phyloP scores from a whole-genome alignment of 2,113 vertebrate genomes.

The Cyprinus carpio region DNA sequence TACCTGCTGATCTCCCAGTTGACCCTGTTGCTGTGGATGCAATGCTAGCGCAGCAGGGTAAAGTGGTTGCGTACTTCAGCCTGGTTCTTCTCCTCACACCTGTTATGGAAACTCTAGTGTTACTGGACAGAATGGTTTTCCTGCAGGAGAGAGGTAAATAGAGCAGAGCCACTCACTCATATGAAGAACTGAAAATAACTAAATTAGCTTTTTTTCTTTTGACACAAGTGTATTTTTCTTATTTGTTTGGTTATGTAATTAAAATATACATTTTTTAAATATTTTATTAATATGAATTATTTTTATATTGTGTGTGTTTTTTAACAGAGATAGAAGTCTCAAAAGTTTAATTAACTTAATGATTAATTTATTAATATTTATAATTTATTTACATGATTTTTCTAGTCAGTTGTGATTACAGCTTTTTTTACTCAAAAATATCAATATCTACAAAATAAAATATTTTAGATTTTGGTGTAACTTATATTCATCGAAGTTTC shows the following conservation, averaged over 20 bases:
- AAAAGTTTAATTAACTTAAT: too few species aligned
- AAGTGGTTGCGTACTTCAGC: slow-evolving; percentile 88
- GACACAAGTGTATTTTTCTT: not conserved
- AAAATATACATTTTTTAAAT: not conserved
- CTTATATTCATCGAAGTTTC: not conserved
- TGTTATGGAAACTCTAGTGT: slow-evolving; percentile 86
- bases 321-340: not conserved
- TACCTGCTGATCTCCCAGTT: slow-evolving; percentile 71
- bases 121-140: slow-evolving; percentile 88
- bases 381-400: too few species aligned
- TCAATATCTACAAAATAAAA: not conserved
- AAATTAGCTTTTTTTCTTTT: not conserved
- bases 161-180: not conserved
- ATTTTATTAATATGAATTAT: not conserved
- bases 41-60: slow-evolving; percentile 80
- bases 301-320: not conserved
- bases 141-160: slow-evolving; percentile 86
- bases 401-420: too few species aligned
- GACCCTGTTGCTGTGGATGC: slow-evolving; percentile 63
- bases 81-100: slow-evolving; percentile 85
- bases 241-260: not conserved
- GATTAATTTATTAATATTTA: too few species aligned
- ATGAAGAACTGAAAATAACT: not conserved
- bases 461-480: not conserved
- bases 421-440: not conserved